Base-by-base conservation (phyloP, 1,140 invertebrate genomes). In the Apis florea region DNA sequence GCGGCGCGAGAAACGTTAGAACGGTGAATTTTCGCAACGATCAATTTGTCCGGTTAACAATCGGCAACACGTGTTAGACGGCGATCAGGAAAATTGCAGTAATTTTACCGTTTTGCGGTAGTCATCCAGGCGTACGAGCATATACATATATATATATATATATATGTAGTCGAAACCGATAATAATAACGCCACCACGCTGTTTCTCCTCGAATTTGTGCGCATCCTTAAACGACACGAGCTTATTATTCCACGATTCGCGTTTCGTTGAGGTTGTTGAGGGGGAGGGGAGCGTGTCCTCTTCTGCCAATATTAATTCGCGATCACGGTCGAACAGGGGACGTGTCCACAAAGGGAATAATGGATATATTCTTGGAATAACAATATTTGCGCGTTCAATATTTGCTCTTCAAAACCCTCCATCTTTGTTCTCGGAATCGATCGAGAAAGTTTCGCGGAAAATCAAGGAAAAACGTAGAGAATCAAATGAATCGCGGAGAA, bases 11-110 rank as follows among this genome's bases (percentile, higher is more conserved):
- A 83, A 85, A 86, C 85, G 85, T 86, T 86, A 86, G 78, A 86
- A 86, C 84, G 85, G 85, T 86, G 85, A 86, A 86, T 86, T 86
- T 86, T 86, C 85, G 74, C 84, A 86, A 86, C 84, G 82, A 86
- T 86, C 85, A 86, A 86, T 86, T 86, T 86, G 80, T 82, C 61
- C 75, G 69, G 40, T 79, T 70, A 77, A 85, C 85, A 83, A 83
- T 83, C 56, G 84, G 71, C 67, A 86, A 86, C 85, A 83, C 85
- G 84, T 86, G 84, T 85, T 86, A 86, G 84, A 86, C 85, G 74
- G 85, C 85, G 84, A 73, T 69, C 84, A 74, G 84, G 54, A 72
- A 85, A 67, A 86, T 86, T 86, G 85, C 85, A 67, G 84, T 86
- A 85, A 86, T 86, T 81, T 85, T 76, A 86, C 67, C 84, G 84